A percentile compares a stretch with the other conserved stretches of the same genome.
phyloP scores from a whole-genome alignment of 92 coral and sea anemone genomes.

The Meandrina meandrites region DNA sequence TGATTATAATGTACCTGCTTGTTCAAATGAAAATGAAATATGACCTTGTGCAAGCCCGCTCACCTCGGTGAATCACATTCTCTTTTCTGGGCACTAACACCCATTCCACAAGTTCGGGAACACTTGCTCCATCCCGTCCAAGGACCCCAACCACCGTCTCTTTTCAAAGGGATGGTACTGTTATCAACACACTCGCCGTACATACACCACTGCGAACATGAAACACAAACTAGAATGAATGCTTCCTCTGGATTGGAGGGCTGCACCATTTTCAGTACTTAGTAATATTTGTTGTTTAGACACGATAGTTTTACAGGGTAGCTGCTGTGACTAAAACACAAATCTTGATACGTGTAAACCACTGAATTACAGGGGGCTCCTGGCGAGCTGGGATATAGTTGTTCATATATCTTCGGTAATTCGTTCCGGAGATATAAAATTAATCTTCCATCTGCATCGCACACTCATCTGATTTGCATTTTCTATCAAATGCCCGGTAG shows the following conservation, averaged over 20 bases:
- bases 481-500: too few species aligned
- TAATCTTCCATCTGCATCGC: not conserved
- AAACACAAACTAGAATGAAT: not conserved
- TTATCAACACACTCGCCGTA: conserved; percentile 87
- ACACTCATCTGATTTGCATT: not conserved
- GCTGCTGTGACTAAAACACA: too few species aligned
- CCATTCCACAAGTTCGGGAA: conserved; percentile 93
- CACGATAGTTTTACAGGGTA: too few species aligned
- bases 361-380: too few species aligned
- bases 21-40: not conserved
- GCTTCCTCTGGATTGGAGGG: not conserved
- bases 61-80: conserved; percentile 91
- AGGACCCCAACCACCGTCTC: conserved; percentile 89
- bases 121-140: conserved; percentile 92
- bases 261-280: not conserved
- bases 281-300: too few species aligned
- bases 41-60: not conserved
- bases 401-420: too few species aligned
- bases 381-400: too few species aligned
- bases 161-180: conserved; percentile 66
- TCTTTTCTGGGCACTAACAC: conserved; percentile 72
- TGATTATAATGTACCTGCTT: too few species aligned
- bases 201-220: conserved; percentile 87
- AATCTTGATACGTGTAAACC: too few species aligned
- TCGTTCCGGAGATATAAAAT: too few species aligned